These are phyloP conservation scores for Cirrhinus mrigala DNA, from an alignment of 2,797 vertebrate species.

Conservation along the genomic window DNA sequence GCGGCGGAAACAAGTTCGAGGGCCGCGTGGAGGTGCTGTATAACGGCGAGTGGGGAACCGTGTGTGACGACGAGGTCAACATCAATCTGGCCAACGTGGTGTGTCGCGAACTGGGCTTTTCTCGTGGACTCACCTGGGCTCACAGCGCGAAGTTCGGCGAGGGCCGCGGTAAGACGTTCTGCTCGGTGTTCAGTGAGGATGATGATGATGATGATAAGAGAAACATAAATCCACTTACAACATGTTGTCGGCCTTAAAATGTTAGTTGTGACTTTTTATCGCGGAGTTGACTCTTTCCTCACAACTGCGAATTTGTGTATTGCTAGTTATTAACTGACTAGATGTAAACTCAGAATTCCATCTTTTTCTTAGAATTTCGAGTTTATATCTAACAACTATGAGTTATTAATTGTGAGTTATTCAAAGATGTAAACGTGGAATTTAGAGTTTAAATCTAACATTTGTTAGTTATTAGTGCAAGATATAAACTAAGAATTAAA, in stretches of 20 bases:
- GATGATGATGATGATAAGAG: neutral
- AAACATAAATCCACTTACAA: neutral
- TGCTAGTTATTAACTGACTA: neutral
- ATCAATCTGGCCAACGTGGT: constrained; percentile 84
- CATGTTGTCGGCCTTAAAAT: neutral
- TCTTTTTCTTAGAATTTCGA: too few species aligned
- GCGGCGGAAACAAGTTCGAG: constrained; percentile 77
- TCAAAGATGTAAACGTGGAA: too few species aligned
- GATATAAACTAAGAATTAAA: neutral
- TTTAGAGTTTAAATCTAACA: too few species aligned
- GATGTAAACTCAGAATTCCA: too few species aligned
- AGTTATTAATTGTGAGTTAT: too few species aligned
- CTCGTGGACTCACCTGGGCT: constrained; percentile 89
- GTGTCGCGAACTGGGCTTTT: constrained; percentile 90
- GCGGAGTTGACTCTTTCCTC: neutral
- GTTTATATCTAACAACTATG: too few species aligned
- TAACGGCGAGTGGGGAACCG: constrained; percentile 89
- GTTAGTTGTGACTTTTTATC: neutral
- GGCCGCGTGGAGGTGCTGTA: constrained; percentile 92
- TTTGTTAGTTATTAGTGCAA: neutral
- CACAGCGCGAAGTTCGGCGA: constrained; percentile 93
- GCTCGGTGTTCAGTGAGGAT: neutral
- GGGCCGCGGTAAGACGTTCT: constrained; percentile 83
- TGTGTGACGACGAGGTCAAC: constrained; percentile 93
- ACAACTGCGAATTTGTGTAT: neutral